Evolutionary conservation across 37 sponge, comb jelly and placozoan species (phyloP).

Genomic region (Ianthella basta): DNA sequence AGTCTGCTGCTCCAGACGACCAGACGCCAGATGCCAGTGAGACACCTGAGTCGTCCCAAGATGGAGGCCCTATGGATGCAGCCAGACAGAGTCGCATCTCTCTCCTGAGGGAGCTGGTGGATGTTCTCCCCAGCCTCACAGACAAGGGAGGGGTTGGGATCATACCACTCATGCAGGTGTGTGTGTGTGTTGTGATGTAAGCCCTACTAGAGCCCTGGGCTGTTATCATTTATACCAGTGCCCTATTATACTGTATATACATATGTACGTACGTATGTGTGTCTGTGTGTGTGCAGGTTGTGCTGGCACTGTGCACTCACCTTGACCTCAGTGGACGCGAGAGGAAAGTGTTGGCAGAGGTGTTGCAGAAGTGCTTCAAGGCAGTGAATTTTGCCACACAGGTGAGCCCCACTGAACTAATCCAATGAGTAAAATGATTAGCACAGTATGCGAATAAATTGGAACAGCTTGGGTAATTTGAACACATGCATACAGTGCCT

Average conservation of each 20-base stretch:
- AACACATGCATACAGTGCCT: no score
- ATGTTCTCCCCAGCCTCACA: constrained; percentile 42
- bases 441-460: no score
- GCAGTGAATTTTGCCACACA: neutral
- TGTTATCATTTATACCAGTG: neutral
- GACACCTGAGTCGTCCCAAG: neutral
- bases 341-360: constrained; percentile 8
- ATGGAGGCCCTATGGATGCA: neutral
- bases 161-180: constrained; percentile 75
- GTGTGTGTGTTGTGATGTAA: neutral
- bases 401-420: neutral
- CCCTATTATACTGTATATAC: neutral
- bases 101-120: constrained; percentile 49
- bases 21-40: neutral
- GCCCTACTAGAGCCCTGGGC: neutral
- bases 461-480: no score
- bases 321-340: constrained; percentile 3
- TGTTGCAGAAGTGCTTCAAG: constrained; percentile 10
- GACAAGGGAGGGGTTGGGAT: constrained; percentile 65
- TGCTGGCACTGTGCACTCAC: constrained; percentile 23
- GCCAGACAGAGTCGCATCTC: constrained; percentile 3
- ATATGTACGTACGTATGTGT: neutral
- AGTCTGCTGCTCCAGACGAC: neutral
- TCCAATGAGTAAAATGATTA: no score
- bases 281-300: neutral